Conservation (phyloP, 2,888 invertebrate genomes). For the Amblyteles armatorius region DNA sequence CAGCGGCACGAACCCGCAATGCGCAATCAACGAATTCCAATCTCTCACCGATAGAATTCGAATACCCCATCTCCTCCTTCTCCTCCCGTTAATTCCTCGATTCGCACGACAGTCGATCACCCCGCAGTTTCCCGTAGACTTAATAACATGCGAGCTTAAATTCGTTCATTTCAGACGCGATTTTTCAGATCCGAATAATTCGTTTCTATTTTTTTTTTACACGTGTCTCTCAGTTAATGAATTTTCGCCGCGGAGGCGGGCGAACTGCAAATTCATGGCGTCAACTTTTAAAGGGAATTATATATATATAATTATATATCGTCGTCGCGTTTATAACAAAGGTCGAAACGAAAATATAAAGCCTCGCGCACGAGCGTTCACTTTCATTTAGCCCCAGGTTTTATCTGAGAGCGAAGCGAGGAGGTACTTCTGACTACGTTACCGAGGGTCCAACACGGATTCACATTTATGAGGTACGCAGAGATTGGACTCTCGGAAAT, state of each 20-base stretch:
- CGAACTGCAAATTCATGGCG: not conserved
- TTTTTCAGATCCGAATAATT: not conserved
- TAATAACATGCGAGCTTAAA: constrained; percentile 1
- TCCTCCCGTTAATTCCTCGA: not conserved
- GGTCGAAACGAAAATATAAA: not conserved
- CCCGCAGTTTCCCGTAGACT: constrained; percentile 5
- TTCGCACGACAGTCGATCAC: not conserved
- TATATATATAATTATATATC: not conserved
- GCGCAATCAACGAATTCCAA: constrained; percentile 44
- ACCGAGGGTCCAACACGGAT: not conserved
- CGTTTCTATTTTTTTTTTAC: not conserved
- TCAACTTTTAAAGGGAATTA: not conserved
- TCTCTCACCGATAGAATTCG: constrained; percentile 9
- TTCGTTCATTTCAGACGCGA: not conserved
- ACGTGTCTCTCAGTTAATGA: not conserved
- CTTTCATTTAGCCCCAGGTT: not conserved
- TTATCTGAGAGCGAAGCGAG: not conserved
- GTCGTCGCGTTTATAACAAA: not conserved
- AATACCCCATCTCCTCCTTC: not conserved
- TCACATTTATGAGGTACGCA: constrained; percentile 3
- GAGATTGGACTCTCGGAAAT: constrained; percentile 14
- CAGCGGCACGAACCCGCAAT: constrained; percentile 8
- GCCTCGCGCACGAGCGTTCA: not conserved
- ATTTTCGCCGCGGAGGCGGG: not conserved
- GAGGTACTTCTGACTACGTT: not conserved